Evolutionary conservation across 2,888 invertebrate genomes (phyloP), one percentile per base, ranked within the genome.

Genomic region (Tethea ocularis): DNA sequence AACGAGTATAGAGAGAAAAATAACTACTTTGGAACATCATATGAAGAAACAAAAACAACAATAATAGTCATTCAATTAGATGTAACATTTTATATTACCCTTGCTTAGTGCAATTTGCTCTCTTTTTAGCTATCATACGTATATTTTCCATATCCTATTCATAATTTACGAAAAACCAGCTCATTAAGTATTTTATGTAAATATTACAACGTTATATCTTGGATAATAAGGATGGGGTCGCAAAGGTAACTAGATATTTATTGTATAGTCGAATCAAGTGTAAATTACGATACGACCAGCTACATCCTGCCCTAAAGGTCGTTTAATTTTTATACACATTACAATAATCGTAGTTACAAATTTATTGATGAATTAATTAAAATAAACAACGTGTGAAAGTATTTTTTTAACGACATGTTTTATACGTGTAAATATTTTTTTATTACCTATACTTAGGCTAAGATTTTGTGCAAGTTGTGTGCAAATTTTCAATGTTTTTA

Each of bases 211-310:
- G 66, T 59, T 62, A 64, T 67, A 69, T 29, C 29, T 29, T 66
- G 52, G 67, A 64, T 51, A 59, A 66, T 60, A 61, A 26, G 24
- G 17, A 17, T 22, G n/a, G 23, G 55, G 60, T 52, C 61, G 61
- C 62, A 62, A 46, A 64, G 62, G 59, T 67, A 73, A 75, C 29
- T 29, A 29, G 29, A 29, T 29, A 29, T 78, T 78, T 74, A 80
- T 76, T 70, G 69, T 64, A 60, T 66, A 69, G 69, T 72, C 66
- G 74, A 77, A 78, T 80, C 77, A 78, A 68, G 70, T 70, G 70
- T 74, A 77, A 76, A 76, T 74, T 74, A 72, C 68, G 70, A 61
- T 51, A 59, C 60, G 61, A 41, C 41, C 41, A 41, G 17, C 41
- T 17, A 41, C 17, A 41, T 41, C 41, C 58, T 62, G 57, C 61